These are phyloP conservation scores for Coreoperca whiteheadi DNA, from an alignment of 2,113 vertebrate genomes.

Conservation along the genomic window DNA sequence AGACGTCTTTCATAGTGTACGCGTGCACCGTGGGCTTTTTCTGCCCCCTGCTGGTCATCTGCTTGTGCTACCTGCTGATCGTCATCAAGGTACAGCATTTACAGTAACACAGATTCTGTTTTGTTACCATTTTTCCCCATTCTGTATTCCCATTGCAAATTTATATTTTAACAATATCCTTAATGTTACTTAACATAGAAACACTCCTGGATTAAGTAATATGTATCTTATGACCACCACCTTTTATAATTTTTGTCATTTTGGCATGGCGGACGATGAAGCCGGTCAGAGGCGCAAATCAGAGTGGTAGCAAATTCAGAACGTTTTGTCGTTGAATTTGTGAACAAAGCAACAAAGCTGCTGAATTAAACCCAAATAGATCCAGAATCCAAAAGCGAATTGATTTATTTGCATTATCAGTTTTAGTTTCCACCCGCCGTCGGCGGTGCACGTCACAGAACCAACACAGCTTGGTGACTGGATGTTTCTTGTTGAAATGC, in stretches of 20 bases:
- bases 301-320: neutral
- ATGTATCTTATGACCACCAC: too few relatives aligned
- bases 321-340: neutral
- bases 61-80: slow-evolving; percentile 94
- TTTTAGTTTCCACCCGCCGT: too few relatives aligned
- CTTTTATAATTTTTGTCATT: neutral
- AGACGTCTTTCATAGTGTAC: slow-evolving; percentile 92
- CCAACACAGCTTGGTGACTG: too few relatives aligned
- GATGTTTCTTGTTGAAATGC: too few relatives aligned
- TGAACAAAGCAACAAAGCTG: neutral
- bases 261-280: too few relatives aligned
- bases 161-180: too few relatives aligned
- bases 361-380: neutral
- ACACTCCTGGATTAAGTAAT: neutral
- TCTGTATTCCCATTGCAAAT: too few relatives aligned
- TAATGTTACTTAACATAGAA: neutral
- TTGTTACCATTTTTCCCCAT: neutral
- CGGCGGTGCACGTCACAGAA: too few relatives aligned
- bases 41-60: slow-evolving; percentile 92
- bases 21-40: slow-evolving; percentile 93
- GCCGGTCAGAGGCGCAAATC: neutral
- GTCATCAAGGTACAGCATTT: slow-evolving; percentile 85
- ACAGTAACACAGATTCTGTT: neutral
- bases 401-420: too few relatives aligned
- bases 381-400: neutral